phyloP scores from a whole-genome alignment of 1,140 invertebrate species.

The Phthorimaea operculella region DNA sequence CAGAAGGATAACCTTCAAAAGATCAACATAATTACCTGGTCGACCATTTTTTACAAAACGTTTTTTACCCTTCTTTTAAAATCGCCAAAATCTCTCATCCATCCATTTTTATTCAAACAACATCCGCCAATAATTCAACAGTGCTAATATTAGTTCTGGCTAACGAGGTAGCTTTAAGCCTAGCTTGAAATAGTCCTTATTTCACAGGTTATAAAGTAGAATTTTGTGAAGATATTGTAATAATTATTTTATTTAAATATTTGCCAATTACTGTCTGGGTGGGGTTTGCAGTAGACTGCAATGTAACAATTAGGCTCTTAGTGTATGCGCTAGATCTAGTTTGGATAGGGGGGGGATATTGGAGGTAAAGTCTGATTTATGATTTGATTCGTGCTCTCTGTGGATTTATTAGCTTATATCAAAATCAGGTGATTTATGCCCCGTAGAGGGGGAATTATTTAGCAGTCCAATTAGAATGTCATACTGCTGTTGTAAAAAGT shows the following conservation, averaged over 20 bases:
- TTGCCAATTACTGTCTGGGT: conserved; percentile 32
- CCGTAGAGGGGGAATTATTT: too few species aligned
- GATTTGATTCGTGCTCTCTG: too few species aligned
- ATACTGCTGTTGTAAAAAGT: too few species aligned
- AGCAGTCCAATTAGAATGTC: too few species aligned
- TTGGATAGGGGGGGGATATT: too few species aligned
- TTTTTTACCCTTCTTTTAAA: not conserved
- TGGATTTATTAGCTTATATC: too few species aligned
- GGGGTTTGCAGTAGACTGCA: not conserved
- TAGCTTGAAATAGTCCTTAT: not conserved
- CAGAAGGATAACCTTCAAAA: too few species aligned
- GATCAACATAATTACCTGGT: too few species aligned
- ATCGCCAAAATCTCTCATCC: not conserved
- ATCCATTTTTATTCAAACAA: conserved; percentile 37
- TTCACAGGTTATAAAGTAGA: conserved; percentile 14
- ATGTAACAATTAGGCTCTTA: not conserved
- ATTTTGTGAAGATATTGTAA: conserved; percentile 10
- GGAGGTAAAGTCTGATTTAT: too few species aligned
- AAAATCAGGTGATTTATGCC: too few species aligned
- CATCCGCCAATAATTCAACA: conserved; percentile 29
- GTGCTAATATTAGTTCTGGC: conserved; percentile 35
- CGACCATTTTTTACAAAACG: too few species aligned
- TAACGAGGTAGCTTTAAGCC: conserved; percentile 26
- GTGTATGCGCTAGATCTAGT: too few species aligned
- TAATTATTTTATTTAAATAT: conserved; percentile 44